Evolutionary conservation across 2,888 invertebrate genomes (phyloP), one percentile per base, ranked within the genome.

Genomic region (Hartigia nigra): DNA sequence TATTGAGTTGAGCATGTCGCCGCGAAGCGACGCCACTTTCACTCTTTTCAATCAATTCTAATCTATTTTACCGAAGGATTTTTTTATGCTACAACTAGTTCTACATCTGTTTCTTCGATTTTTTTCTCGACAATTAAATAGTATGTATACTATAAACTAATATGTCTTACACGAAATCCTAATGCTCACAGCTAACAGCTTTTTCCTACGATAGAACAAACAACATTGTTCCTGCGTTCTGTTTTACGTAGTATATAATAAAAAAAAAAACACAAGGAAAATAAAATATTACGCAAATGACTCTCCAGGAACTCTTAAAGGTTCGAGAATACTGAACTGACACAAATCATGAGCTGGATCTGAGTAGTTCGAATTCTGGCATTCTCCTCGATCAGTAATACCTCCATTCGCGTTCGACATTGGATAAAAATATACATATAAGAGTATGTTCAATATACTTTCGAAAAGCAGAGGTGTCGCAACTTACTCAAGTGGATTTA

Each of bases 371-470:
- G 55, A 55, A 55, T 55, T 55, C 55, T 55, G 23, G 1, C 23
- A 2, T 9, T 23, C 55, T 23, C 23, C 23, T 23, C 23, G 55
- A 9, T 55, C 55, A 55, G 23, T 23, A 23, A 55, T 23, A 55
- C 5, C 55, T 55, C 55, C 55, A 23, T 23, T 55, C 2, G 23
- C 55, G 9, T 55, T 55, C 55, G 55, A 55, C 23, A 55, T 23
- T 55, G 55, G 55, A 55, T 55, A 92, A 0, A 87, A 94, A 0
- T 91, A 91, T 55, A 55, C 55, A 23, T 94, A 93, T 84, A 94
- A 94, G 0, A 92, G 92, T 0, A 93, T 87, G 82, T 93, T 93
- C 0, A 93, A 93, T 0, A 90, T 92, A 14, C 95, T 95, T 95
- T 55, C 55, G 55, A 55, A 55, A 55, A 55, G 14, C 55, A 5